These are phyloP conservation scores for Linyphia triangularis DNA, from an alignment of 2,888 invertebrate species.

Conservation along the genomic window DNA sequence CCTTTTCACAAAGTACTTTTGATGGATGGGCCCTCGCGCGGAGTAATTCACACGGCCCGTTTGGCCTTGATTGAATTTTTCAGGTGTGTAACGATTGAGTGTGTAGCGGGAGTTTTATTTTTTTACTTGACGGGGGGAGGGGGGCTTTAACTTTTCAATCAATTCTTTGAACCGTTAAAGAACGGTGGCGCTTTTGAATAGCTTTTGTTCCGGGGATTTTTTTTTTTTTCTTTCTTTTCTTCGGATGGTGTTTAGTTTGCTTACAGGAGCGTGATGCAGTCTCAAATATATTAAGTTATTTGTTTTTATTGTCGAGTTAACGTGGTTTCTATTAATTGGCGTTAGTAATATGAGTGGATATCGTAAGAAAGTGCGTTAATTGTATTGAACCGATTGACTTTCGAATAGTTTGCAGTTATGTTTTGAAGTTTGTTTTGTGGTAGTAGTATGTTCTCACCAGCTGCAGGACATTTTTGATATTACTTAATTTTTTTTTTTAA, in stretches of 20 bases:
- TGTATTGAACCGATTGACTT: too few species aligned
- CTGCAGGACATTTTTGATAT: neutral
- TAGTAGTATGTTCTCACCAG: too few species aligned
- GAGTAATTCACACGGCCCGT: conserved; percentile 53
- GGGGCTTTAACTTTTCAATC: conserved; percentile 12
- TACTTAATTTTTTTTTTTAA: neutral
- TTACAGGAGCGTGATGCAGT: too few species aligned
- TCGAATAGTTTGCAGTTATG: neutral
- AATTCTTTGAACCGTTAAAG: conserved; percentile 5
- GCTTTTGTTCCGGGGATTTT: neutral
- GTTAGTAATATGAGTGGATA: too few species aligned
- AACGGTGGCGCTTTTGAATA: neutral
- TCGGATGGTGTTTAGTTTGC: too few species aligned
- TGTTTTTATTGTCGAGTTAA: neutral
- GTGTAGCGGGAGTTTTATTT: neutral
- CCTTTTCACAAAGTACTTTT: conserved; percentile 56
- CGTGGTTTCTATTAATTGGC: neutral
- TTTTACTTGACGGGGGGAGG: neutral
- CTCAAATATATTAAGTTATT: too few species aligned
- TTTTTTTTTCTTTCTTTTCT: too few species aligned
- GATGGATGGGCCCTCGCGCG: conserved; percentile 53
- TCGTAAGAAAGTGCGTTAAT: too few species aligned
- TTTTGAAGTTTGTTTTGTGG: neutral
- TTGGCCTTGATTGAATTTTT: conserved; percentile 67
- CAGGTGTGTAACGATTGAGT: conserved; percentile 46